Percentiles rank a stretch among this genome's conserved stretches.
Conservation (phyloP, 2,888 invertebrate species). For the Bugulina stolonifera region DNA sequence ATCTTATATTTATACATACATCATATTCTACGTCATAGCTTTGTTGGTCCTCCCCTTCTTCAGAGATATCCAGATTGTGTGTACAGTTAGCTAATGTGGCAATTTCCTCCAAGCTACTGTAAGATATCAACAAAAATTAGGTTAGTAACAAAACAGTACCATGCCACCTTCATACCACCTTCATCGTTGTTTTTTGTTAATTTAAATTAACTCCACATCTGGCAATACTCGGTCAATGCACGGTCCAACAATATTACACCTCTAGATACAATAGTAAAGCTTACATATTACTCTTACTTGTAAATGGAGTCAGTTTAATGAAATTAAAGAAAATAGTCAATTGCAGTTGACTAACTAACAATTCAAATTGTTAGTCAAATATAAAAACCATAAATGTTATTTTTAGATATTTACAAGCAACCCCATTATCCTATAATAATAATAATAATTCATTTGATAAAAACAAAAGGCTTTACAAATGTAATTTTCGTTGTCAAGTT, state of each 20-base stretch:
- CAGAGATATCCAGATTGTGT: not conserved
- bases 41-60: not conserved
- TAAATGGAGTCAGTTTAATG: not conserved
- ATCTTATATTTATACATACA: not conserved
- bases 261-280: not conserved
- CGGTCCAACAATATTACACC: too few relatives aligned
- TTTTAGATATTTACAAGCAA: not conserved
- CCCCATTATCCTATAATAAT: not conserved
- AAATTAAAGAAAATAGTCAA: not conserved
- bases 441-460: not conserved
- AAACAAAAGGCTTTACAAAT: not conserved
- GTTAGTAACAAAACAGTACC: too few relatives aligned
- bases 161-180: too few relatives aligned
- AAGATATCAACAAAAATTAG: too few relatives aligned
- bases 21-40: constrained; percentile 15
- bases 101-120: not conserved
- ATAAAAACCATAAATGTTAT: not conserved
- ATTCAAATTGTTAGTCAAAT: not conserved
- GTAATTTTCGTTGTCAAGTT: not conserved
- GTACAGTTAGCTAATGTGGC: not conserved
- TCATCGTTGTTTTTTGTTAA: too few relatives aligned
- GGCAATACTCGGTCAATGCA: too few relatives aligned
- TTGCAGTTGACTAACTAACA: not conserved
- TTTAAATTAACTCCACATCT: too few relatives aligned
- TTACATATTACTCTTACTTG: not conserved